Percentiles rank a stretch among this genome's conserved stretches.
phyloP scores from a whole-genome alignment of 2,797 vertebrate species.

The Esox lucius region DNA sequence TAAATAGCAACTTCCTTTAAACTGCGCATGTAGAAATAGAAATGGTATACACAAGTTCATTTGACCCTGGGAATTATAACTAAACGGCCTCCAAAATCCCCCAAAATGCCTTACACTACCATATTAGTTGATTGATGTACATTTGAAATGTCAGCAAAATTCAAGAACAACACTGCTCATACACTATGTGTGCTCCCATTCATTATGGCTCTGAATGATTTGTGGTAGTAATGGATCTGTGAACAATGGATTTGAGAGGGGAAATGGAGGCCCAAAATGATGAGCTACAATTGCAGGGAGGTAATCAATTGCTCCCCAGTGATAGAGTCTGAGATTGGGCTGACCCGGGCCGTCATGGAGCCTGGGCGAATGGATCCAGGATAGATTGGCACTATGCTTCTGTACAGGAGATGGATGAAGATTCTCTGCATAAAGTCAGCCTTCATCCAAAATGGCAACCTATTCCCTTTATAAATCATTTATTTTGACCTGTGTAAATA shows the following conservation, averaged over 20 bases:
- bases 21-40: too few species aligned
- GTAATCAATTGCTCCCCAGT: slow-evolving; percentile 64
- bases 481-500: not conserved
- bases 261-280: slow-evolving; percentile 29
- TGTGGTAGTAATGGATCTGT: slow-evolving; percentile 48
- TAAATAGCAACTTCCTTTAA: too few species aligned
- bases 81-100: too few species aligned
- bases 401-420: slow-evolving; percentile 58
- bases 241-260: slow-evolving; percentile 47
- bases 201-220: slow-evolving; percentile 53
- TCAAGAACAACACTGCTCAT: slow-evolving; percentile 45
- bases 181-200: slow-evolving; percentile 45
- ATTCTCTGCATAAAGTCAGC: slow-evolving; percentile 55
- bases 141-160: slow-evolving; percentile 28
- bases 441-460: not conserved
- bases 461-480: not conserved
- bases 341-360: slow-evolving; percentile 40
- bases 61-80: too few species aligned
- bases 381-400: slow-evolving; percentile 8
- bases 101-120: too few species aligned
- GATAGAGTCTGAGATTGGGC: slow-evolving; percentile 62
- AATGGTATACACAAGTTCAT: too few species aligned
- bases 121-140: too few species aligned
- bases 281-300: slow-evolving; percentile 13
- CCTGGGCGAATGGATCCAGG: slow-evolving; percentile 54